Evolutionary conservation across 2,797 vertebrate genomes (phyloP).

Genomic region (Nyctalus aviator): DNA sequence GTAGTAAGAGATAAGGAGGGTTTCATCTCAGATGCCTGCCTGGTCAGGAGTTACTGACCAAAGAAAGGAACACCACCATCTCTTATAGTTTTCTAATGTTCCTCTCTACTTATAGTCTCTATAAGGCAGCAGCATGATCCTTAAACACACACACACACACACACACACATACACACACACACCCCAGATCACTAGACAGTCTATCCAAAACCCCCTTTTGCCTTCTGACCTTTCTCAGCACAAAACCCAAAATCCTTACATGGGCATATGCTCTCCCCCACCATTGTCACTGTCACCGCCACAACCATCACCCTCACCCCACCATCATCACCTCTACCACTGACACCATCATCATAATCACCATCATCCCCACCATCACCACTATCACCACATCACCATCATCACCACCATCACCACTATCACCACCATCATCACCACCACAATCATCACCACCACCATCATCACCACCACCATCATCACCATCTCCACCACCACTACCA

Average conservation of each 20-base stretch:
- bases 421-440: too few species aligned
- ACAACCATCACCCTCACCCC: too few species aligned
- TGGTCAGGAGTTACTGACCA: neutral
- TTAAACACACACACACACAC: too few species aligned
- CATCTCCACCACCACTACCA: too few species aligned
- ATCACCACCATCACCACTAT: rapidly evolving
- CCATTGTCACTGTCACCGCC: too few species aligned
- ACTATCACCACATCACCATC: too few species aligned
- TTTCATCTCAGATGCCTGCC: neutral
- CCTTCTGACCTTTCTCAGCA: neutral
- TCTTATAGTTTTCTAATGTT: rapidly evolving
- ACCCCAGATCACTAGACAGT: neutral
- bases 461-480: too few species aligned
- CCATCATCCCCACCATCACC: too few species aligned
- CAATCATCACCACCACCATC: rapidly evolving
- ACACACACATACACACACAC: too few species aligned
- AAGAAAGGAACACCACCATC: neutral
- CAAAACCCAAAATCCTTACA: rapidly evolving
- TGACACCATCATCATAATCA: too few species aligned
- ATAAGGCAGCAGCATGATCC: neutral
- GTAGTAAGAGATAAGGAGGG: neutral
- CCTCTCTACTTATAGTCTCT: neutral
- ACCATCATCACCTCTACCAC: too few species aligned
- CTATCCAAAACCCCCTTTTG: neutral
- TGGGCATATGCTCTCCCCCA: rapidly evolving